Base-by-base conservation (phyloP, 2,888 invertebrate species). In the Theretra japonica region DNA sequence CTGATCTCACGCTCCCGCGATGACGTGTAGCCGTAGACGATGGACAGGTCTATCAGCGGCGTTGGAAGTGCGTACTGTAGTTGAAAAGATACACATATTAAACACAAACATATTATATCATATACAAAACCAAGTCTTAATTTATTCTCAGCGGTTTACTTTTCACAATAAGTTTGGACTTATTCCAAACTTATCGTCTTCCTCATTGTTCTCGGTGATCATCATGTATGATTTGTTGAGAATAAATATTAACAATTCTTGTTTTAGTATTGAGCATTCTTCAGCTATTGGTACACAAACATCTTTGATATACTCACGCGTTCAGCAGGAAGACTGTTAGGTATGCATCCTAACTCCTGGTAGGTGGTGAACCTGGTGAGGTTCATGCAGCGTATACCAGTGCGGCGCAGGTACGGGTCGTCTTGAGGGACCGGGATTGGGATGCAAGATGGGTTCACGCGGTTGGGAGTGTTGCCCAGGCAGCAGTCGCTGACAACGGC, bases 361-460 rank as follows among this genome's bases (percentile, higher is more conserved):
- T 80, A 88, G 0, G 84, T 86, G 30, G 80, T 79, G 4, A 85
- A 80, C 25, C 87, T 77, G n/a, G 88, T 87, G n/a, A 88, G 82
- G 74, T 88, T 88, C 73, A 87, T 73, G 70, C 88, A 88, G 4
- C 85, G 77, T 17, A 88, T 76, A 69, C 77, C 79, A 5, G 81
- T 75, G 0, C 74, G 73, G 3, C 85, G 82, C 28, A 87, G 76
- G 75, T 81, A 84, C 0, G 88, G 83, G 72, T 88, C 88, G 50
- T 87, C 84, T 1, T 70, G 74, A 0, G 87, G 84, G 15, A 88
- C 88, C 3, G 78, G 75, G 28, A 88, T 85, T 5, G 84, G 79
- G 57, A 81, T 80, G 72, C 82, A 83, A 23, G 68, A 68, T 0
- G 80, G 80, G 68, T 82, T 78, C 28, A 75, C 78, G 0, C 74